These are phyloP conservation scores for Camelus dromedarius DNA, from an alignment of 2,113 vertebrate species.

Conservation along the genomic window DNA sequence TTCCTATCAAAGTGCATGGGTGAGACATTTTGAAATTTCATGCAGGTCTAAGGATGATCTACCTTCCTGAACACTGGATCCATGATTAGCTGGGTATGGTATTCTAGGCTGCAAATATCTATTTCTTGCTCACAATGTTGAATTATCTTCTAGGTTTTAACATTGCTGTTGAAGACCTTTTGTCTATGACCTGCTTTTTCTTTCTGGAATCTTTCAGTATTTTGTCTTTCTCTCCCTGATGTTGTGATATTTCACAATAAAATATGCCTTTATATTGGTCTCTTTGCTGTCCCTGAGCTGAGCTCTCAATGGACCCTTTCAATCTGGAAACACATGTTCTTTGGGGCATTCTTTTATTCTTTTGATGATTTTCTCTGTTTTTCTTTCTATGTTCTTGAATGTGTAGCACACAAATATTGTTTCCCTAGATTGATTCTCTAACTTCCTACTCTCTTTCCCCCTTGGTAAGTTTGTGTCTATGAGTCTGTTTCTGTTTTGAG, in stretches of 20 bases:
- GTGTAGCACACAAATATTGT: background rate
- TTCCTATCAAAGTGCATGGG: background rate
- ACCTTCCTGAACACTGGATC: background rate
- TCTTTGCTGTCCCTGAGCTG: background rate
- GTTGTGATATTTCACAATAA: constrained; percentile 17
- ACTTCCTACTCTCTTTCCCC: background rate
- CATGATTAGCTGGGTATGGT: background rate
- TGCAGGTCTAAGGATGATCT: background rate
- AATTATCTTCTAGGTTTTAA: background rate
- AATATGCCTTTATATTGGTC: background rate
- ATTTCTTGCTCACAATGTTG: background rate
- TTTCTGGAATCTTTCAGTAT: background rate
- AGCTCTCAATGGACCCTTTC: constrained; percentile 8
- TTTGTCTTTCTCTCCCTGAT: background rate
- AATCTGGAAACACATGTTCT: background rate
- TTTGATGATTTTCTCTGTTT: background rate
- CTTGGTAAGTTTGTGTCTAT: no score
- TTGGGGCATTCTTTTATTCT: constrained; percentile 32
- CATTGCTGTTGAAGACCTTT: background rate
- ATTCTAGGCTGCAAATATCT: background rate
- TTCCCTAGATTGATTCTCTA: background rate
- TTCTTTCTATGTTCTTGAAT: background rate
- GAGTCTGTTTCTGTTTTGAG: no score
- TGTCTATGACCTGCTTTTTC: background rate
- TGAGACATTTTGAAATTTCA: background rate